A percentile compares a stretch with the other conserved stretches of the same genome.
Evolutionary conservation across 2,113 vertebrate genomes (phyloP).

Genomic region (Campylomormyrus numenius): DNA sequence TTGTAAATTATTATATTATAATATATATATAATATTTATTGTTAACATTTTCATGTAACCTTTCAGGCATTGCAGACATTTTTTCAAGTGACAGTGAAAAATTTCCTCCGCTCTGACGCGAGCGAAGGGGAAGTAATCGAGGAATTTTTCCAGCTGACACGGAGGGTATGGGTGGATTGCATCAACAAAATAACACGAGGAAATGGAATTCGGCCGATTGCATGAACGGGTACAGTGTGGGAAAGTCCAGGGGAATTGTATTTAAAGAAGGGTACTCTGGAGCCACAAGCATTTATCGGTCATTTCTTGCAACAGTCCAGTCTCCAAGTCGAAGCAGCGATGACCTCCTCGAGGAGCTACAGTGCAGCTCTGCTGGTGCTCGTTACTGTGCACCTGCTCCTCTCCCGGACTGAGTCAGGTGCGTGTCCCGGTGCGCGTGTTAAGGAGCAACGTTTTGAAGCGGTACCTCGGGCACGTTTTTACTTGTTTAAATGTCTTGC

Average conservation of each 20-base stretch:
- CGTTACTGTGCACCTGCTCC: background rate
- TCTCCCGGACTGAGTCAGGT: background rate
- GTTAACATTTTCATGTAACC: background rate
- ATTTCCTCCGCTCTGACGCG: background rate
- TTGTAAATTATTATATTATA: too few relatives aligned
- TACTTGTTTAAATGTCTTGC: background rate
- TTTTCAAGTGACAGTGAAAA: background rate
- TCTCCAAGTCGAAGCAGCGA: background rate
- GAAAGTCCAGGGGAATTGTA: background rate
- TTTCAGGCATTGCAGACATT: background rate
- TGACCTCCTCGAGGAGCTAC: background rate
- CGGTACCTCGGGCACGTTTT: background rate
- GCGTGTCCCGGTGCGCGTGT: background rate
- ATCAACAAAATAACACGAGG: background rate
- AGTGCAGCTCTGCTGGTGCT: background rate
- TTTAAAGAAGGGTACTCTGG: background rate
- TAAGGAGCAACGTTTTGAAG: background rate
- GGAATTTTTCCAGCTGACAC: background rate
- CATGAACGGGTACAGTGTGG: background rate
- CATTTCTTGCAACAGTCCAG: background rate
- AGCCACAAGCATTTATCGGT: background rate
- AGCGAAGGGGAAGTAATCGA: background rate
- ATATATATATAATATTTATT: background rate
- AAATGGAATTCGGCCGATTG: background rate
- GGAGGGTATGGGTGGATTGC: background rate